Percentiles rank a stretch among this genome's conserved stretches.
Evolutionary conservation across 2,888 invertebrate genomes (phyloP).

Genomic region (Drosophila borealis): DNA sequence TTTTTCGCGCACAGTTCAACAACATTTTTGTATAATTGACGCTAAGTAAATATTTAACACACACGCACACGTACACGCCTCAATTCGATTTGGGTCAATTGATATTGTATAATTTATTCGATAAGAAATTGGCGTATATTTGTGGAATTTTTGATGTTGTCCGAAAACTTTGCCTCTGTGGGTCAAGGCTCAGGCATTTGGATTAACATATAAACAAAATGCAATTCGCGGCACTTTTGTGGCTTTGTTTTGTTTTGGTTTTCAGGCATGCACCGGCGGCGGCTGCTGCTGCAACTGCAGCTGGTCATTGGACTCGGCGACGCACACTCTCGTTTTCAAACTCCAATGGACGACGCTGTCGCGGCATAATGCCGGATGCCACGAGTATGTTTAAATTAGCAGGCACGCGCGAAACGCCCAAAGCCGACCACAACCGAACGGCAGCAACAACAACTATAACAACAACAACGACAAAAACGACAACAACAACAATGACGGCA

Average conservation of each 20-base stretch:
- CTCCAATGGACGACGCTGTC: conserved; percentile 54
- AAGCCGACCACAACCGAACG: conserved; percentile 4
- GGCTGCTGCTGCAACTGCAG: conserved; percentile 12
- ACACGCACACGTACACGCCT: conserved; percentile 1
- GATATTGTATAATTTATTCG: conserved; percentile 22
- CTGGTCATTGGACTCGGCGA: conserved; percentile 74
- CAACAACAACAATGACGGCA: conserved; percentile 5
- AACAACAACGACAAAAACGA: conserved; percentile 4
- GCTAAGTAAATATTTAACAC: too few species aligned
- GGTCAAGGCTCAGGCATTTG: conserved; percentile 62
- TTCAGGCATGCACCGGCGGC: conserved; percentile 19
- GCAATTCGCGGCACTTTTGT: conserved; percentile 37
- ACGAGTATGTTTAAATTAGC: conserved; percentile 42
- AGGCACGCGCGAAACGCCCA: conserved; percentile 48
- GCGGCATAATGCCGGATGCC: conserved; percentile 71
- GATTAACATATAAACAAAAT: neutral
- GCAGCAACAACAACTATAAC: conserved; percentile 3
- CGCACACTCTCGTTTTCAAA: conserved; percentile 62
- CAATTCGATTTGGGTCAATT: conserved; percentile 25
- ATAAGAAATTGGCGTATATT: neutral
- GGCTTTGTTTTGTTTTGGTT: conserved; percentile 20
- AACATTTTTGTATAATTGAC: conserved; percentile 37
- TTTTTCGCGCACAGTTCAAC: conserved; percentile 28
- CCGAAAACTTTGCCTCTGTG: conserved; percentile 22
- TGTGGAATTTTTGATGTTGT: neutral